A percentile compares a stretch with the other conserved stretches of the same genome.
phyloP scores from a whole-genome alignment of 1,140 invertebrate species.

The Sminthurinus signatus region DNA sequence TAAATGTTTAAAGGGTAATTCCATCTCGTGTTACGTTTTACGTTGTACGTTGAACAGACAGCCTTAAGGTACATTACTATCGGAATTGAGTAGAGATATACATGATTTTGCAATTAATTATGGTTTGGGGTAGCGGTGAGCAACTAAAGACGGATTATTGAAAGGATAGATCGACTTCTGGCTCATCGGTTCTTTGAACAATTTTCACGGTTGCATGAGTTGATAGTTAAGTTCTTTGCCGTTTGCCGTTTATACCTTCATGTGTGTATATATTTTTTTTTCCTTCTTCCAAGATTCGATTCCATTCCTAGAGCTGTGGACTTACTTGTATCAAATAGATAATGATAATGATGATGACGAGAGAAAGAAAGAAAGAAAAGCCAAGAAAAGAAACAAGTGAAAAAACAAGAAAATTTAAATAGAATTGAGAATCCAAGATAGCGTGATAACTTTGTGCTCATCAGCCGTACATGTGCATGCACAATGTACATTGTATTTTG shows the following conservation, averaged over 20 bases:
- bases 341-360: too few species aligned
- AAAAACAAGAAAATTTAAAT: slow-evolving; percentile 9
- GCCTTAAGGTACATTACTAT: not conserved
- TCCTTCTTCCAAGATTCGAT: too few species aligned
- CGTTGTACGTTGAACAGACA: too few species aligned
- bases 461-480: too few species aligned
- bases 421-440: slow-evolving; percentile 1
- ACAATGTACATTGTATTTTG: too few species aligned
- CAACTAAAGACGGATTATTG: not conserved
- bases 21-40: too few species aligned
- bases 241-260: not conserved
- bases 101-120: slow-evolving; percentile 17
- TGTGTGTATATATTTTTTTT: too few species aligned
- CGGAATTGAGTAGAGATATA: not conserved
- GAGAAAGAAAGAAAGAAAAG: too few species aligned
- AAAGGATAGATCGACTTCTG: not conserved
- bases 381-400: not conserved
- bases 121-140: slow-evolving; percentile 2
- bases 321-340: too few species aligned
- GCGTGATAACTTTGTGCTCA: too few species aligned
- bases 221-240: slow-evolving; percentile 6
- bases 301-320: too few species aligned
- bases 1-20: too few species aligned
- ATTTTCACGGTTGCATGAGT: slow-evolving; percentile 33
- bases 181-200: slow-evolving; percentile 23